These are phyloP conservation scores for Lepas anatifera DNA, from an alignment of 2,888 invertebrate genomes.

Conservation along the genomic window DNA sequence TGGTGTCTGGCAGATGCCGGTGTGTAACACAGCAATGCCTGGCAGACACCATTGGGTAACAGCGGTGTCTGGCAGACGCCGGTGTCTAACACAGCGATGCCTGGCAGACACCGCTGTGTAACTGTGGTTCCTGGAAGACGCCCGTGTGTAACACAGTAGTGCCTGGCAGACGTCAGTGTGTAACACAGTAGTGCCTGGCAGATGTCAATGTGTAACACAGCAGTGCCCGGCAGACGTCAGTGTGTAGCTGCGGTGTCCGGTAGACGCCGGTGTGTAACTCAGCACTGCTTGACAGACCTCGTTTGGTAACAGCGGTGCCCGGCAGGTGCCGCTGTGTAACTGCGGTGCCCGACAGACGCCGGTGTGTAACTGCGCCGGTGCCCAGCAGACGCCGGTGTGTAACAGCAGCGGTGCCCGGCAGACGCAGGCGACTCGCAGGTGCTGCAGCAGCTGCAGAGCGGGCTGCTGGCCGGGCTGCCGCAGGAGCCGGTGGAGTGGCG, in stretches of 20 bases:
- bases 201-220: background rate
- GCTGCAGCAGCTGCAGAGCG: constrained; percentile 67
- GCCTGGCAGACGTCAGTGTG: background rate
- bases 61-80: background rate
- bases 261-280: background rate
- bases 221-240: background rate
- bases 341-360: too few relatives aligned
- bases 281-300: constrained; percentile 45
- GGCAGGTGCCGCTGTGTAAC: too few relatives aligned
- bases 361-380: too few relatives aligned
- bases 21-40: background rate
- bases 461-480: constrained; percentile 64
- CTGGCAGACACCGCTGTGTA: background rate
- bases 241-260: background rate
- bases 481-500: constrained; percentile 85
- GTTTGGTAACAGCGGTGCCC: too few relatives aligned
- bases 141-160: too few relatives aligned
- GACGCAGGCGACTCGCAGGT: constrained; percentile 68
- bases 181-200: background rate
- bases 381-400: too few relatives aligned
- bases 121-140: background rate
- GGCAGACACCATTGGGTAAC: background rate
- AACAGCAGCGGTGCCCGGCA: too few relatives aligned
- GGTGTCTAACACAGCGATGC: background rate
- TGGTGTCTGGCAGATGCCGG: too few relatives aligned